phyloP scores from a whole-genome alignment of 2,113 vertebrate genomes.

The Morphnarchus princeps region DNA sequence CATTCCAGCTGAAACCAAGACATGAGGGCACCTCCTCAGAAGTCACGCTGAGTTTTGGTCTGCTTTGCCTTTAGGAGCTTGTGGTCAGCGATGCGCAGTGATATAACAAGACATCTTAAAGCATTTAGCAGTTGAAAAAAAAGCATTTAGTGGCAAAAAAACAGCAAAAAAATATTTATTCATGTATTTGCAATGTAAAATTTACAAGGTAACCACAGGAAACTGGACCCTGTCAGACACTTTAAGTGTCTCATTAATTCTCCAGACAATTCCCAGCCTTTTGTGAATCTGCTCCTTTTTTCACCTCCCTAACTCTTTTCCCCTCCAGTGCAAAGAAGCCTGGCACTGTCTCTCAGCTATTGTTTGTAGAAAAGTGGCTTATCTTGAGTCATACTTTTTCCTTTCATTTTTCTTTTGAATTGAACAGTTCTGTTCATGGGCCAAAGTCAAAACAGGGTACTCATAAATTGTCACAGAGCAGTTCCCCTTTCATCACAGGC shows the following conservation, averaged over 20 bases:
- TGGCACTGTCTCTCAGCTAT: conserved; percentile 45
- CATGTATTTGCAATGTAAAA: background rate
- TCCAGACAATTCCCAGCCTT: conserved; percentile 8
- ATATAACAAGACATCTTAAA: background rate
- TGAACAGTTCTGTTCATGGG: background rate
- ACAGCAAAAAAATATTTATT: background rate
- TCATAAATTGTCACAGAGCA: conserved; percentile 1
- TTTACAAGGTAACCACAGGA: background rate
- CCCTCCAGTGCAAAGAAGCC: conserved; percentile 16
- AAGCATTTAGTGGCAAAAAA: background rate
- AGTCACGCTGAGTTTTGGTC: background rate
- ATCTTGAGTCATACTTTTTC: conserved; percentile 49
- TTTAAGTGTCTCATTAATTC: background rate
- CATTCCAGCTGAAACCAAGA: no score
- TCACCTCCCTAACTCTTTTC: conserved; percentile 19
- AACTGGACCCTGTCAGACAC: background rate
- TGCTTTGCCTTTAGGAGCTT: background rate
- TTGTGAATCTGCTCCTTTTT: background rate
- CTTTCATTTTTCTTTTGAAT: conserved; percentile 59
- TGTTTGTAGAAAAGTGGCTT: conserved; percentile 50
- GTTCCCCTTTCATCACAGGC: background rate
- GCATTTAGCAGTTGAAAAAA: background rate
- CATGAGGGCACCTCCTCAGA: background rate
- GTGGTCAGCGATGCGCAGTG: rapidly evolving
- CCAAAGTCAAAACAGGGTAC: conserved; percentile 16